Evolutionary conservation across 2,797 vertebrate species (phyloP).

Genomic region (Platalea minor): DNA sequence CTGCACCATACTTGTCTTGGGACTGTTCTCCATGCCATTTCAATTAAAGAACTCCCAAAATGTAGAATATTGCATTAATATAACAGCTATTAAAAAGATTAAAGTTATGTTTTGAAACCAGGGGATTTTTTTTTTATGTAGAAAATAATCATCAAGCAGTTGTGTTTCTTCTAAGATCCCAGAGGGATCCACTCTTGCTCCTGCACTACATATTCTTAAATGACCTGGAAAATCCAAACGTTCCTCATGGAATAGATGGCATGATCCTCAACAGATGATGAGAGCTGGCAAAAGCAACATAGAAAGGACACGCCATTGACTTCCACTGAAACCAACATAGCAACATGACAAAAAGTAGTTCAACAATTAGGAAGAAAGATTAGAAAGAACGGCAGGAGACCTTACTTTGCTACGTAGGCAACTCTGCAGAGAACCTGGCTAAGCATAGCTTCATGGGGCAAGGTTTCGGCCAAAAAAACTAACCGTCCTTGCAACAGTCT

Average conservation of each 20-base stretch:
- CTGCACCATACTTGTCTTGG: neutral
- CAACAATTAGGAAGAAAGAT: neutral
- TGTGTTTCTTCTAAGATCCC: neutral
- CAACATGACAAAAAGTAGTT: neutral
- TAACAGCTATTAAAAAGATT: neutral
- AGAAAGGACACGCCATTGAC: neutral
- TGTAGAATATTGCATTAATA: neutral
- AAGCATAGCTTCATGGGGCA: neutral
- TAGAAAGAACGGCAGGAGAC: neutral
- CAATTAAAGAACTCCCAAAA: neutral
- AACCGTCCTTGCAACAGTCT: neutral
- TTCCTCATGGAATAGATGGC: neutral
- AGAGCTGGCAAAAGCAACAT: neutral
- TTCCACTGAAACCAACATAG: neutral
- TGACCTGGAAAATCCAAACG: neutral
- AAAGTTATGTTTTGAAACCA: neutral
- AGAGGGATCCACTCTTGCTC: neutral
- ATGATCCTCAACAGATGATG: neutral
- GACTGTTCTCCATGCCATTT: neutral
- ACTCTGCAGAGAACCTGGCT: neutral
- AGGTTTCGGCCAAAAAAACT: neutral
- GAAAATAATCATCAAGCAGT: neutral
- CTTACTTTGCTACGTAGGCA: neutral
- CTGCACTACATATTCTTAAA: neutral
- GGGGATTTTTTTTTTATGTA: neutral